Evolutionary conservation across 2,797 vertebrate genomes (phyloP), one percentile per base, ranked within the genome.

Genomic region (Syndactyla subalaris): DNA sequence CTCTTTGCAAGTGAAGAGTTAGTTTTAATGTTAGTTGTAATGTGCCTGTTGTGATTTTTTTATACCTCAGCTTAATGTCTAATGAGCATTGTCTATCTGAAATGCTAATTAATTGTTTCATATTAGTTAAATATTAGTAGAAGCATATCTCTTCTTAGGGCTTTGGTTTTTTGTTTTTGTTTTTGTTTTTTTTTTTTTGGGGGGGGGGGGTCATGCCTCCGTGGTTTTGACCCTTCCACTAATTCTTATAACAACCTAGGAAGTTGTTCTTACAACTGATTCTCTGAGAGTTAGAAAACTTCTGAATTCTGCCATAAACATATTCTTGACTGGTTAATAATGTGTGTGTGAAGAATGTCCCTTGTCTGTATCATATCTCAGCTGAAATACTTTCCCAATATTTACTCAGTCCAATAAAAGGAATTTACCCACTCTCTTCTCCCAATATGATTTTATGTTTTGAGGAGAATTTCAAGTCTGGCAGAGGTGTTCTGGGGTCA

Each of bases 21-120:
- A 78, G 36, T 34, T 81, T 11, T 46, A 46, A 46, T 46, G 45
- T 46, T 22, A 46, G 45, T 72, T 74, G 26, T 75, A 87, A 68
- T 4, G 4, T 46, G 36, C 11, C 19, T 81, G 14, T 78, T 92
- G 36, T 63, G 48, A 59, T 66, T 66, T 78, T 78, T 45, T 85
- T 76, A 32, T 58, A 65, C 41, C 71, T 93, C 41, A 82, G 43
- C n/a, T 82, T 91, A 85, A 76, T 79, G 36, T 92, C 61, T 93
- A 79, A 78, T 66, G 72, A 38, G 15, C 27, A 6, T 58, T 88
- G 86, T 79, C 52, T 89, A 23, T 41, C 63, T 79, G 55, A 93
- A 93, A 88, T 84, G 81, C 32, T 79, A 93, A 78, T 75, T 67
- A 78, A 88, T 94, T 81, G 29, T 79, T 93, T 94, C 21, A 79